phyloP scores from a whole-genome alignment of 2,113 vertebrate genomes.

The Odobenus rosmarus region DNA sequence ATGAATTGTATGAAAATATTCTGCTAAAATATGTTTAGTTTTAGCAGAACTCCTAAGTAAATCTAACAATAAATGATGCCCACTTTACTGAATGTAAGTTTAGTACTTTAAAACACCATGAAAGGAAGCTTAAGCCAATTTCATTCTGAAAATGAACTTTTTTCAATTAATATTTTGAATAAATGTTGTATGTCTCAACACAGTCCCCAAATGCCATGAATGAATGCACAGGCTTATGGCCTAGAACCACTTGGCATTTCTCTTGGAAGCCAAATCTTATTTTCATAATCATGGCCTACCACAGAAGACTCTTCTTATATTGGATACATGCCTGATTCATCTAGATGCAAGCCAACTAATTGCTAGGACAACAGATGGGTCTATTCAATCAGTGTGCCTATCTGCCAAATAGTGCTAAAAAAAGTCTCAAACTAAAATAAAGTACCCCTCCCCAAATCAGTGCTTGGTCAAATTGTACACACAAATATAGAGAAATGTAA shows the following conservation, averaged over 20 bases:
- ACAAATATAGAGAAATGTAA: conserved; percentile 20
- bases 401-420: conserved; percentile 64
- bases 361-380: conserved; percentile 76
- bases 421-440: conserved; percentile 59
- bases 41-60: neutral
- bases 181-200: conserved; percentile 10
- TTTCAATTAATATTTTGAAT: conserved; percentile 69
- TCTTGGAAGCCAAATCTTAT: conserved; percentile 58
- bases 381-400: conserved; percentile 58
- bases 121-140: conserved; percentile 17
- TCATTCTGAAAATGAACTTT: conserved; percentile 22
- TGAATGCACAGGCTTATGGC: conserved; percentile 44
- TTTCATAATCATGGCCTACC: conserved; percentile 61
- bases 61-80: neutral
- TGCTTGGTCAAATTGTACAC: conserved; percentile 30
- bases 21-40: neutral
- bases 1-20: neutral
- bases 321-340: conserved; percentile 64
- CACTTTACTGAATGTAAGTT: neutral
- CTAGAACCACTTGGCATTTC: conserved; percentile 57
- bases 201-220: conserved; percentile 28
- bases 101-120: neutral
- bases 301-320: conserved; percentile 40
- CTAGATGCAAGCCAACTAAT: conserved; percentile 66
- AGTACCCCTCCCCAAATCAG: neutral